These are phyloP conservation scores for Antrozous pallidus DNA, from an alignment of 2,797 vertebrate species.

Conservation along the genomic window DNA sequence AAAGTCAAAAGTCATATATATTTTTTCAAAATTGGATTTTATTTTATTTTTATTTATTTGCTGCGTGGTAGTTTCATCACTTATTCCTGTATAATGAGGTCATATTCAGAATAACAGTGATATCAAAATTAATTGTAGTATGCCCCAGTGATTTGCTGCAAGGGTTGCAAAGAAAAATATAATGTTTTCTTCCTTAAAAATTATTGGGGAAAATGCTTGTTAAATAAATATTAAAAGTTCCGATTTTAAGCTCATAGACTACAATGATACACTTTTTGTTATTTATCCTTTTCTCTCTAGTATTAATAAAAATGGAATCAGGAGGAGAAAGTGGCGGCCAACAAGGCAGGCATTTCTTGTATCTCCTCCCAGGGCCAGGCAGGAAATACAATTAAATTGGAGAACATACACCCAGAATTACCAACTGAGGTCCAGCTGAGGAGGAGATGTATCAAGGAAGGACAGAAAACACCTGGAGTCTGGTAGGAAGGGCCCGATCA, in stretches of 20 bases:
- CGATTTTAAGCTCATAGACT: not conserved
- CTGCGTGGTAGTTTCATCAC: not conserved
- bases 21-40: not conserved
- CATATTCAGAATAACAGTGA: not conserved
- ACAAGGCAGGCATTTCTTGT: too few relatives aligned
- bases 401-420: too few relatives aligned
- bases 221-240: not conserved
- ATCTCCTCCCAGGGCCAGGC: too few relatives aligned
- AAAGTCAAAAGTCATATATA: not conserved
- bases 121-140: not conserved
- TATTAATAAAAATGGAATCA: not conserved
- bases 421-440: too few relatives aligned
- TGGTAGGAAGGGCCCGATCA: too few relatives aligned
- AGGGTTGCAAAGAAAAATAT: not conserved
- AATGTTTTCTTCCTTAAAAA: not conserved
- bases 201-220: not conserved
- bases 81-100: not conserved
- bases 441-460: too few relatives aligned
- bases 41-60: not conserved
- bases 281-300: not conserved
- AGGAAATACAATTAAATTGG: too few relatives aligned
- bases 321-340: too few relatives aligned
- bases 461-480: too few relatives aligned
- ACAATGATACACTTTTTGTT: not conserved
- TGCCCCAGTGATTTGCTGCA: not conserved